Percentiles rank a stretch among this genome's conserved stretches.
phyloP scores from a whole-genome alignment of 2,797 vertebrate genomes.

The Babyrousa celebensis region DNA sequence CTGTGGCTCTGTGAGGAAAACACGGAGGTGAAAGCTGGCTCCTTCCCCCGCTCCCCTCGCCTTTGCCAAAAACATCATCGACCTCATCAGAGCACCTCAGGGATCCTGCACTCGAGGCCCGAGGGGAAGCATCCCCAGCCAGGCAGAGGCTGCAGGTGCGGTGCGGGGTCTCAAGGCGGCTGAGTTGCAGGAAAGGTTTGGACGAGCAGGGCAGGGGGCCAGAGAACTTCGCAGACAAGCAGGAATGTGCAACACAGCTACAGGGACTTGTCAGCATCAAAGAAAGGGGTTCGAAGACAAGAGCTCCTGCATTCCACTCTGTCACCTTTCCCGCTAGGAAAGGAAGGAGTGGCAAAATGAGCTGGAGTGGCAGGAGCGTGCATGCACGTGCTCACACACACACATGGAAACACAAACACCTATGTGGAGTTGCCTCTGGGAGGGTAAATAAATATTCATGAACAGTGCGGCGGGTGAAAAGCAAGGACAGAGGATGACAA shows the following conservation, averaged over 20 bases:
- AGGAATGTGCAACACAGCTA: background rate
- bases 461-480: slow-evolving; percentile 88
- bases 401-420: background rate
- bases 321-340: background rate
- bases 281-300: slow-evolving; percentile 47
- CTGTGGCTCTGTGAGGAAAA: background rate
- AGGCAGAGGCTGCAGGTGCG: background rate
- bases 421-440: slow-evolving; percentile 83
- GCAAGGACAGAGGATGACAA: slow-evolving; percentile 90
- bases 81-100: background rate
- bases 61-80: slow-evolving; percentile 39
- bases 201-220: background rate
- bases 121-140: slow-evolving; percentile 3
- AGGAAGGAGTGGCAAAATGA: background rate
- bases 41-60: background rate
- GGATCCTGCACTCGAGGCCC: slow-evolving; percentile 2
- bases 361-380: background rate
- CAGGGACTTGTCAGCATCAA: background rate
- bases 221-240: background rate
- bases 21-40: background rate
- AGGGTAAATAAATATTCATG: slow-evolving; percentile 90
- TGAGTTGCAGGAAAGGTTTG: background rate
- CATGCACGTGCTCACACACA: rapidly evolving
- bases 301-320: background rate
- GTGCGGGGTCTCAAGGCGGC: background rate